phyloP scores from a whole-genome alignment of 2,113 vertebrate species.

The Microcebus jonahi region DNA sequence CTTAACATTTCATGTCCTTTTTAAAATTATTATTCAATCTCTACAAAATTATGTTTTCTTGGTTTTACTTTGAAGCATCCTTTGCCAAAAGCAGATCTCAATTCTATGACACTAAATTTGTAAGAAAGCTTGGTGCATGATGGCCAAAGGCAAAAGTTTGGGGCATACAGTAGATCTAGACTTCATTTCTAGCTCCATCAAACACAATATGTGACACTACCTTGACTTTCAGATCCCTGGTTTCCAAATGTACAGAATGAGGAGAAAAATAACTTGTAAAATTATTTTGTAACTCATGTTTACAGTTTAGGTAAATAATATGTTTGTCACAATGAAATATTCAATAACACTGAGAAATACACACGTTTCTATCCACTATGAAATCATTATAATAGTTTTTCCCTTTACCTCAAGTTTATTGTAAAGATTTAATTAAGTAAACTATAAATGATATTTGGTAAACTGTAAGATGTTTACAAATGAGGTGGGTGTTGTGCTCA shows the following conservation, averaged over 20 bases:
- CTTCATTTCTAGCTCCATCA: not conserved
- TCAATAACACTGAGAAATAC: not conserved
- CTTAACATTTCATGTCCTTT: not conserved
- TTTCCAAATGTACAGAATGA: not conserved
- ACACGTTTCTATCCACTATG: not conserved
- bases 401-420: not conserved
- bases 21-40: not conserved
- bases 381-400: not conserved
- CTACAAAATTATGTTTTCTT: not conserved
- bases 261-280: not conserved
- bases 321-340: not conserved
- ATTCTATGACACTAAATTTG: not conserved
- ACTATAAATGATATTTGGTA: not conserved
- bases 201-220: not conserved
- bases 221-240: not conserved
- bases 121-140: not conserved
- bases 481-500: not conserved
- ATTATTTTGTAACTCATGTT: not conserved
- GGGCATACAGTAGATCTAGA: not conserved
- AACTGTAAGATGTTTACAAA: not conserved
- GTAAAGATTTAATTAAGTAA: conserved; percentile 18
- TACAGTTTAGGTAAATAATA: not conserved
- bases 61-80: not conserved
- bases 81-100: not conserved
- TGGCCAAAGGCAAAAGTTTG: not conserved